These are phyloP conservation scores for Ormyrus labotus DNA, from an alignment of 2,888 invertebrate genomes.

Conservation along the genomic window DNA sequence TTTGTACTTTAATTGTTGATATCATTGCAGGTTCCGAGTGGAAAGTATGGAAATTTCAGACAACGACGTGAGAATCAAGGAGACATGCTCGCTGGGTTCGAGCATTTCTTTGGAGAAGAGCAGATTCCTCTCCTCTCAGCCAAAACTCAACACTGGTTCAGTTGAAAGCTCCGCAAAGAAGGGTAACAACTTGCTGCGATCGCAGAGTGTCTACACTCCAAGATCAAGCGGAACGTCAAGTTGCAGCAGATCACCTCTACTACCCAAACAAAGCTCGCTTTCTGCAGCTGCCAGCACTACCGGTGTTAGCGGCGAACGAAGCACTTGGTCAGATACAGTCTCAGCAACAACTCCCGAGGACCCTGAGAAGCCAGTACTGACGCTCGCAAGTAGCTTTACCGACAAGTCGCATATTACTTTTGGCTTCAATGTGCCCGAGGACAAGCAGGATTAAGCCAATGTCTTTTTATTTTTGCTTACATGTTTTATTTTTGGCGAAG, in stretches of 20 bases:
- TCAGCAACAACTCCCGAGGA: neutral
- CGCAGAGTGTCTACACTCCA: constrained; percentile 53
- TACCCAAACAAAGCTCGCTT: constrained; percentile 65
- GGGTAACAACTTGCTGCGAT: constrained; percentile 47
- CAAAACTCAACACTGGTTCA: neutral
- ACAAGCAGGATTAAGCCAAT: constrained; percentile 58
- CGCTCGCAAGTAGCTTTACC: constrained; percentile 68
- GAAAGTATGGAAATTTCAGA: constrained; percentile 73
- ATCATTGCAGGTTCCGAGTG: constrained; percentile 68
- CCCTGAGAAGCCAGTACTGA: constrained; percentile 65
- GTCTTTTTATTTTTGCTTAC: neutral
- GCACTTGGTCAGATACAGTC: neutral
- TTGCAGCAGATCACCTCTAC: constrained; percentile 8
- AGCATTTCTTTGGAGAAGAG: constrained; percentile 33
- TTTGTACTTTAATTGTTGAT: neutral
- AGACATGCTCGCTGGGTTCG: constrained; percentile 55
- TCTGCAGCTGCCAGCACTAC: constrained; percentile 59
- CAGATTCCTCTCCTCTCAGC: neutral
- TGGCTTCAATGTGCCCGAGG: constrained; percentile 68
- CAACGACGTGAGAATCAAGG: constrained; percentile 72
- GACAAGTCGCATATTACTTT: constrained; percentile 65
- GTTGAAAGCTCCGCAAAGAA: neutral
- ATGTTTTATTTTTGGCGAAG: constrained; percentile 16
- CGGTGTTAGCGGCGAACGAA: neutral
- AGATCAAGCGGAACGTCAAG: neutral